phyloP scores from a whole-genome alignment of 64 coral and sea anemone species.

The Trachythela sp. region DNA sequence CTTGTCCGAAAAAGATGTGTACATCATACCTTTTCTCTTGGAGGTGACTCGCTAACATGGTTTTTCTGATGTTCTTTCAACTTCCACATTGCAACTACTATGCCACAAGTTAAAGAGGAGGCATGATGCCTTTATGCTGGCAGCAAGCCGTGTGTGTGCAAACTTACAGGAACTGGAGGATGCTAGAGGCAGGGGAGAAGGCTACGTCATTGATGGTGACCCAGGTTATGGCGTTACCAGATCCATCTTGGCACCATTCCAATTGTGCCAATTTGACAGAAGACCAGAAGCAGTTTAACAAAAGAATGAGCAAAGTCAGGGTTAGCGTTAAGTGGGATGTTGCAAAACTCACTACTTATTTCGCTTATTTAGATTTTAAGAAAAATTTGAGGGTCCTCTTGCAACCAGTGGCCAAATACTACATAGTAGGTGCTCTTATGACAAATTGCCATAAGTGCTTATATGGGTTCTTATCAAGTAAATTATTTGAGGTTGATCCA shows the following conservation, averaged over 20 bases:
- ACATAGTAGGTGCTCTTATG: conserved; percentile 10
- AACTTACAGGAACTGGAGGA: not conserved
- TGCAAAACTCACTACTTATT: not conserved
- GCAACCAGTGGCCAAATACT: too few relatives aligned
- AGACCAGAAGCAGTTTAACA: not conserved
- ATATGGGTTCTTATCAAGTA: not conserved
- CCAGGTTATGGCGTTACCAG: not conserved
- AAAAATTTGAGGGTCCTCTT: conserved; percentile 14
- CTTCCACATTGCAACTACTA: too few relatives aligned
- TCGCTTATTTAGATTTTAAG: not conserved
- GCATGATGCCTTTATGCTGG: too few relatives aligned
- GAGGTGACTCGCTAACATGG: too few relatives aligned
- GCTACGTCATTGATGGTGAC: not conserved
- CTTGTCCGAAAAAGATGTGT: too few relatives aligned
- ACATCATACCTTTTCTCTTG: too few relatives aligned
- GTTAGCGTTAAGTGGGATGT: not conserved
- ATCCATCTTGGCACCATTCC: not conserved
- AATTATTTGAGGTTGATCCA: not conserved
- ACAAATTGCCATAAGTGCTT: conserved; percentile 1
- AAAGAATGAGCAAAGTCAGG: not conserved
- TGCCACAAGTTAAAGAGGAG: too few relatives aligned
- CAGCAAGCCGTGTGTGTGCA: not conserved
- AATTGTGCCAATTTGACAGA: not conserved
- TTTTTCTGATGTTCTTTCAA: too few relatives aligned
- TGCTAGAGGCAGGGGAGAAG: not conserved